Conservation (phyloP, 2,888 invertebrate genomes). For the Dioctria rufipes region DNA sequence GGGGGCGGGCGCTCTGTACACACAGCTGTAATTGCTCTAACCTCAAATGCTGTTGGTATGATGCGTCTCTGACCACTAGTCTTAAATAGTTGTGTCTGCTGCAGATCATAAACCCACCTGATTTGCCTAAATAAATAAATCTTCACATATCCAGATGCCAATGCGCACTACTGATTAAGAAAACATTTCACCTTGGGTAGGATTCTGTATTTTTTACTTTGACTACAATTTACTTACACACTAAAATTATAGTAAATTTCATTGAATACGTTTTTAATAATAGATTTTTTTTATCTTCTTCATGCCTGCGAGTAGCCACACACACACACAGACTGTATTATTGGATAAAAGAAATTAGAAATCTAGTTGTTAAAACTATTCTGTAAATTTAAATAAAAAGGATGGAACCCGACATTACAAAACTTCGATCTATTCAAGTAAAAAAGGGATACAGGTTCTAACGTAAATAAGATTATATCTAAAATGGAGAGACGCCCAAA, state of each 20-base stretch:
- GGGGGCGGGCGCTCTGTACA: too few species aligned
- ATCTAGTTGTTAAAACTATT: not conserved
- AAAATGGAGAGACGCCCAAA: not conserved
- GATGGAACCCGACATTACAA: not conserved
- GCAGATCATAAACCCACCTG: too few species aligned
- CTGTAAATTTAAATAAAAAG: not conserved
- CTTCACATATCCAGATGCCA: too few species aligned
- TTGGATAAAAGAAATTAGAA: not conserved
- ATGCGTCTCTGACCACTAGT: too few species aligned
- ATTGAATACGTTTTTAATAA: not conserved
- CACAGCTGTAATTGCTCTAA: too few species aligned
- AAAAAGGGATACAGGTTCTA: too few species aligned
- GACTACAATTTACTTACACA: not conserved
- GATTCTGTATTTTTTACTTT: not conserved
- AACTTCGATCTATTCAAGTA: too few species aligned
- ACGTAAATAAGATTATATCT: not conserved
- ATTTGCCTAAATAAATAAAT: too few species aligned
- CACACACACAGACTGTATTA: not conserved
- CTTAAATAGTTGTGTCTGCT: too few species aligned
- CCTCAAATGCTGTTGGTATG: too few species aligned
- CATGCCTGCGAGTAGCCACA: not conserved
- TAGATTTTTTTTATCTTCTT: not conserved
- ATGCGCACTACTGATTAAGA: too few species aligned
- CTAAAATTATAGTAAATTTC: slow-evolving; percentile 2
- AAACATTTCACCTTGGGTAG: too few species aligned